A percentile compares a stretch with the other conserved stretches of the same genome.
Conservation (phyloP, 2,888 invertebrate genomes). For the Crematogaster levior region DNA sequence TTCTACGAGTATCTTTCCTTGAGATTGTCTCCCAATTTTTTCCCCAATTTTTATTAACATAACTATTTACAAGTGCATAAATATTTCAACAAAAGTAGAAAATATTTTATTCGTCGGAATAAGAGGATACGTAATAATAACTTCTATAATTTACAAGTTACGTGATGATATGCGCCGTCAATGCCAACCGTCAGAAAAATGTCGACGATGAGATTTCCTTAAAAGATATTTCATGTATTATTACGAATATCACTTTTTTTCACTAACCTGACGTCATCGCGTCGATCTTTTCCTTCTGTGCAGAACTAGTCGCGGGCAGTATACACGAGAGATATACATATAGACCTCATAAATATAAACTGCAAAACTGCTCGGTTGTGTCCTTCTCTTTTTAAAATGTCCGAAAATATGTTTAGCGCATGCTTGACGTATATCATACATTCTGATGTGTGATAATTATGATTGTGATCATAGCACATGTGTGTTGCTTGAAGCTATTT, state of each 20-base stretch:
- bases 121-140: not conserved
- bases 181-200: no score
- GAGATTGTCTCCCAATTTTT: not conserved
- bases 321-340: constrained; percentile 38
- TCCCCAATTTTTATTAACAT: no score
- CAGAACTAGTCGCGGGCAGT: not conserved
- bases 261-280: constrained; percentile 18
- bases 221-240: not conserved
- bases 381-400: no score
- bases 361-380: no score
- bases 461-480: no score
- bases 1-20: not conserved
- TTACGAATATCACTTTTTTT: constrained; percentile 10
- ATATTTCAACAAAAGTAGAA: not conserved
- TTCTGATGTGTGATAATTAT: no score
- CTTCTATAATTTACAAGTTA: not conserved
- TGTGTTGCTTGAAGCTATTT: no score
- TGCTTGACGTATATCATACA: no score
- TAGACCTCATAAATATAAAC: no score
- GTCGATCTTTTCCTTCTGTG: constrained; percentile 21
- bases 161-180: no score
- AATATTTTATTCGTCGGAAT: not conserved
- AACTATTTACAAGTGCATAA: no score
- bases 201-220: constrained; percentile 31
- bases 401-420: no score